These are phyloP conservation scores for Zoanthus sansibaricus DNA, from an alignment of 92 coral and sea anemone genomes.

Conservation along the genomic window DNA sequence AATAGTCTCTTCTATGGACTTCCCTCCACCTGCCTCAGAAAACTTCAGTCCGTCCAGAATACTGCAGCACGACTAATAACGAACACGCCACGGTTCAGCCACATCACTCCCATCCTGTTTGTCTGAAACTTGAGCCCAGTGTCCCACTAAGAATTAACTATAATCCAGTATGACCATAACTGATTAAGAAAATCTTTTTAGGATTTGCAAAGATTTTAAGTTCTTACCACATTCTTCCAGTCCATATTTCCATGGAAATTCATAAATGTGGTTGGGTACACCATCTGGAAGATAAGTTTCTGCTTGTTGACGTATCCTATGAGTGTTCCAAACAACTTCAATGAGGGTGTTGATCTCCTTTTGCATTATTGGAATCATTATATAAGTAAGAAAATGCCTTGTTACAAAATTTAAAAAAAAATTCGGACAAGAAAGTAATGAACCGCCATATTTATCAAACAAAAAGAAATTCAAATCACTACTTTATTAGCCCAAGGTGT, in stretches of 20 bases:
- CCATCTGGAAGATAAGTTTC: conserved; percentile 62
- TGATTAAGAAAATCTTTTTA: background rate
- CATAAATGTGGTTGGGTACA: conserved; percentile 56
- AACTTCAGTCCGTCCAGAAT: too few relatives aligned
- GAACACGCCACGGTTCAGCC: too few relatives aligned
- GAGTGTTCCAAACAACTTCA: conserved; percentile 62
- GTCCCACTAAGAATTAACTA: conserved; percentile 7
- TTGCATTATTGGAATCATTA: conserved; percentile 63
- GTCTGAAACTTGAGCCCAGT: conserved; percentile 5
- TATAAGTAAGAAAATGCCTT: conserved; percentile 49
- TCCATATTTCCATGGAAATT: conserved; percentile 54
- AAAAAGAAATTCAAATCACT: too few relatives aligned
- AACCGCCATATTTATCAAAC: background rate
- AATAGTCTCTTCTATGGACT: too few relatives aligned
- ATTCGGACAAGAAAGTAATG: background rate
- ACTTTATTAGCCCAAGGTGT: conserved; percentile 50
- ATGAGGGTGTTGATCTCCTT: conserved; percentile 53
- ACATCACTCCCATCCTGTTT: too few relatives aligned
- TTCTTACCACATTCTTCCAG: conserved; percentile 59
- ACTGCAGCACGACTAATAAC: too few relatives aligned
- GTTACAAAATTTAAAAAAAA: conserved; percentile 8
- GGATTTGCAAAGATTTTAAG: conserved; percentile 1
- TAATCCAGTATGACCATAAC: conserved; percentile 26
- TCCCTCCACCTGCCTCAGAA: too few relatives aligned
- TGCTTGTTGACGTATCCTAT: conserved; percentile 49